phyloP scores from a whole-genome alignment of 2,113 vertebrate species.

The Okapia johnstoni region DNA sequence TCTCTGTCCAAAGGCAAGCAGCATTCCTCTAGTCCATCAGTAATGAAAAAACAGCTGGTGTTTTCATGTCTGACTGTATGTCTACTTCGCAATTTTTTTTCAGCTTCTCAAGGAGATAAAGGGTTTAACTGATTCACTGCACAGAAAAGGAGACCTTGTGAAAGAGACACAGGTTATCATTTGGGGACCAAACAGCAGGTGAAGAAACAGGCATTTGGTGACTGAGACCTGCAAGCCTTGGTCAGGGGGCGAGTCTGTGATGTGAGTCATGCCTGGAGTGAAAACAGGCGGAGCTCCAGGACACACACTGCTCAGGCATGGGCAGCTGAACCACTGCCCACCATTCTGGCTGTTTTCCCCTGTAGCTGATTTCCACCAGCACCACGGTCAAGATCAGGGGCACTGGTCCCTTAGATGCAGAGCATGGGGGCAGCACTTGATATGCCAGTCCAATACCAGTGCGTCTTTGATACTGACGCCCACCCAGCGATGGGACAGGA shows the following conservation, averaged over 20 bases:
- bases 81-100: background rate
- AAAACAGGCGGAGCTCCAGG: background rate
- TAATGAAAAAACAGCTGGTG: background rate
- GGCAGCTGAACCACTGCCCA: background rate
- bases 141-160: background rate
- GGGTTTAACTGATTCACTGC: background rate
- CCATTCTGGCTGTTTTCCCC: background rate
- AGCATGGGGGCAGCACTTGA: background rate
- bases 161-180: background rate
- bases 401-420: background rate
- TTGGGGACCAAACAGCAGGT: background rate
- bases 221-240: background rate
- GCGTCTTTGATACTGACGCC: background rate
- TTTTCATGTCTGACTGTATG: background rate
- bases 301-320: rapidly evolving
- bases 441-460: background rate
- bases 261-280: background rate
- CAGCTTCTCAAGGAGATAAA: background rate
- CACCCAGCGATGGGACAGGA: background rate
- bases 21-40: background rate
- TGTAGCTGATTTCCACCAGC: background rate
- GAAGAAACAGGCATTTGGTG: background rate
- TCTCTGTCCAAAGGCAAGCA: background rate
- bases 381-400: background rate
- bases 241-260: background rate